phyloP scores from a whole-genome alignment of 2,888 invertebrate species.

The Diaperis boleti region DNA sequence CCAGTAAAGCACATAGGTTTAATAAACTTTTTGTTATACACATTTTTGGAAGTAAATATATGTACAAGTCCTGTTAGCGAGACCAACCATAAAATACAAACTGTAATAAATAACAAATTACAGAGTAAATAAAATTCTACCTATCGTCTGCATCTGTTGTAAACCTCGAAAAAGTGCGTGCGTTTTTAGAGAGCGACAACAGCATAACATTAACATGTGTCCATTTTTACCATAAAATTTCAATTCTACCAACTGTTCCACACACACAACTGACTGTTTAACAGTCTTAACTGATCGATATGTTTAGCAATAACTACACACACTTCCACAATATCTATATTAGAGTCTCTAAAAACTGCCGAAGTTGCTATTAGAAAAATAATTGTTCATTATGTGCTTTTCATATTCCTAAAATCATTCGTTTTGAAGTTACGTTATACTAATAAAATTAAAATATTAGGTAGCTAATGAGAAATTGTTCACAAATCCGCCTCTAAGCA shows the following conservation, averaged over 20 bases:
- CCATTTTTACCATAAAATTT: constrained; percentile 43
- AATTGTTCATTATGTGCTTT: constrained; percentile 38
- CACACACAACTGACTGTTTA: constrained; percentile 51
- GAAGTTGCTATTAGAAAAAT: constrained; percentile 31
- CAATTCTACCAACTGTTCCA: constrained; percentile 43
- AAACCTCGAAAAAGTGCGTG: constrained; percentile 46
- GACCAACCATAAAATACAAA: constrained; percentile 65
- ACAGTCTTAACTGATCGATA: constrained; percentile 55
- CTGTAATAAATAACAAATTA: constrained; percentile 64
- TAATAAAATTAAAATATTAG: constrained; percentile 11
- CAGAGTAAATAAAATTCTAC: constrained; percentile 58
- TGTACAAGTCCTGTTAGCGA: constrained; percentile 66
- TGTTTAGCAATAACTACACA: constrained; percentile 55
- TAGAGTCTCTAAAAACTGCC: constrained; percentile 28
- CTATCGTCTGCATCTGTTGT: constrained; percentile 53
- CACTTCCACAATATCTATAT: constrained; percentile 51
- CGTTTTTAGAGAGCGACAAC: constrained; percentile 60
- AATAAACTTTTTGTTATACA: constrained; percentile 65
- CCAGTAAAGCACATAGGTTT: constrained; percentile 62
- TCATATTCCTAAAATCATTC: constrained; percentile 16
- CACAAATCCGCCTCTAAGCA: constrained; percentile 20
- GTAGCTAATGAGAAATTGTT: constrained; percentile 11
- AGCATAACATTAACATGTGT: constrained; percentile 45
- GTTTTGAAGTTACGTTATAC: neutral
- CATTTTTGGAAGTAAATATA: constrained; percentile 64